Base-by-base conservation (phyloP, 2,888 invertebrate genomes). In the Gandaritis pyraliata region DNA sequence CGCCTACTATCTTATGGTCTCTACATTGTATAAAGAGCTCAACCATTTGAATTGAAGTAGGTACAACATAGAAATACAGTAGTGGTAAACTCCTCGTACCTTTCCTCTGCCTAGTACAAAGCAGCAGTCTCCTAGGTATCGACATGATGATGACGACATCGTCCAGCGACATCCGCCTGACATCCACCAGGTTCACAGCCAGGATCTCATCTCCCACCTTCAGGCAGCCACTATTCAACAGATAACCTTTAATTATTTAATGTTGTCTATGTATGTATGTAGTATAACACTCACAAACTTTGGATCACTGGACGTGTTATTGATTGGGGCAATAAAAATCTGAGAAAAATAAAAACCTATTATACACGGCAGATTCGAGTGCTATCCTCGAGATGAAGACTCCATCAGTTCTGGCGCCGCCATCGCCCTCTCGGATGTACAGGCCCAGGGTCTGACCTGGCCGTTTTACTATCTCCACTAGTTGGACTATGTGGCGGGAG, bases 121-220 rank as follows among this genome's bases (percentile, higher is more conserved):
- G 94, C 69, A 99, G 96, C 80, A 99, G 93, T 74, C 99, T 95
- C 80, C 98, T 94, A 6, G 99, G 99, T 92, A 99, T 99, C 80
- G 98, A 98, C 98, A 99, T 99, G 78, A 99, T 98, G 80, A 99
- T 98, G 73, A 99, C 99, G 69, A 99, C 99, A 88, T 99, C 99
- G 88, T 99, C 99, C 78, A 99, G 93, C 72, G 98, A 98, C 98
- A 99, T 99, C 79, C 97, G 95, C 69, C 98, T 96, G 72, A 99
- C 99, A 86, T 99, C 98, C 72, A 99, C 99, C 81, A 98, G 94
- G 90, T 99, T 99, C 61, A 99, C 99, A 39, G 98, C 98, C 75
- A 99, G 93, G 81, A 99, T 99, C 93, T 99, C 99, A 89, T 99
- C 99, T 48, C 99, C 99, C 53, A 99, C 98, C 29, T 61, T 59